Evolutionary conservation across 2,888 invertebrate species (phyloP), one percentile per base, ranked within the genome.

Genomic region (Heliconius sara): DNA sequence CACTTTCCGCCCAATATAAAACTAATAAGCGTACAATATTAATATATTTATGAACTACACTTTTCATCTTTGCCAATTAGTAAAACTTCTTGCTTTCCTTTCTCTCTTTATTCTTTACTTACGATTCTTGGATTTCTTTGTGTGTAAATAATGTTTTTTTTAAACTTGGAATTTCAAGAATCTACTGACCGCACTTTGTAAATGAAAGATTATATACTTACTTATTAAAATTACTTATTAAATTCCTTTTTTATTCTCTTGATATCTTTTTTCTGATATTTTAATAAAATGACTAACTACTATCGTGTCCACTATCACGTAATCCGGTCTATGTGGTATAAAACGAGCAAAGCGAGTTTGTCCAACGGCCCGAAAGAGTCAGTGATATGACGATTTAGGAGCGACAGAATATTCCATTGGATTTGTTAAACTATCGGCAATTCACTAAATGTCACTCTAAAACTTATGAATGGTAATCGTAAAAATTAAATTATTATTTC

Each of bases 381-480:
- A 65, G 63, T 65, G 43, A 75, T 65, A 75, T 65, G 43, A 75
- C 75, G 39, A 63, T 75, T 65, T 75, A 47, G 63, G n/a, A 47
- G 65, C 27, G 27, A 43, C 39, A 19, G 25, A 74, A 68, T 52
- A 60, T 78, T 73, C 73, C 57, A 73, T 78, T 39, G 43, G 27
- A 67, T 78, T 39, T 57, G 66, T 73, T 78, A 74, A 68, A 67
- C 30, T 73, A 74, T 78, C 39, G 73, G 73, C 67, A 43, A 67
- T 43, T 47, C 25, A 73, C 57, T 66, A 34, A 34, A 67, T 57
- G 74, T 74, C 73, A 60, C n/a, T 52, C 13, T 43, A 78, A 60
- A 78, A 43, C 34, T 66, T 47, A 27, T n/a, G 60, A 25, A 9
- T 9, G 22, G 0, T 22, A 30, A 30, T 30, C 30, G 30, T 30